These are phyloP conservation scores for Kryptopterus vitreolus DNA, from an alignment of 2,797 vertebrate species.

Conservation along the genomic window DNA sequence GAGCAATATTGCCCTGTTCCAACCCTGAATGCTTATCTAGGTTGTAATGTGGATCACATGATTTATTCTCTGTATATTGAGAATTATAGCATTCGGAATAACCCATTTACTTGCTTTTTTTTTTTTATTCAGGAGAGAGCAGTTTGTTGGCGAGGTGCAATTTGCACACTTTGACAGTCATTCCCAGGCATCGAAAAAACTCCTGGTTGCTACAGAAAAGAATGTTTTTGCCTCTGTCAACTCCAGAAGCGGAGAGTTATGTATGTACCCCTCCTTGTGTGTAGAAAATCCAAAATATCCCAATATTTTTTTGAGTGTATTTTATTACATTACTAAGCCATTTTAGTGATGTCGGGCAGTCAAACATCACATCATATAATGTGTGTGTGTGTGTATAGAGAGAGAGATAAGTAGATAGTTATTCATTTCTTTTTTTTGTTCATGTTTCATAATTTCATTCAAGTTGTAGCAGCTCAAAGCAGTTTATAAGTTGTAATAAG, in stretches of 20 bases:
- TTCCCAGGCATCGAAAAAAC: slow-evolving; percentile 87
- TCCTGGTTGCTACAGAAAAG: slow-evolving; percentile 89
- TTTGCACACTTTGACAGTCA: slow-evolving; percentile 87
- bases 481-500: neutral
- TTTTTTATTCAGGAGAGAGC: slow-evolving; percentile 82
- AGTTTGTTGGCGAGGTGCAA: slow-evolving; percentile 90
- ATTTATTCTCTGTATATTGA: neutral
- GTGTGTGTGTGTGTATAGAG: too few relatives aligned
- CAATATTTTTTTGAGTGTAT: too few relatives aligned
- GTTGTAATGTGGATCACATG: neutral
- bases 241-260: slow-evolving; percentile 86
- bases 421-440: too few relatives aligned
- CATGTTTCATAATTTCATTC: too few relatives aligned
- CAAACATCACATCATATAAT: too few relatives aligned
- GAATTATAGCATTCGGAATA: neutral
- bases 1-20: neutral
- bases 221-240: slow-evolving; percentile 92
- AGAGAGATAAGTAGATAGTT: too few relatives aligned
- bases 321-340: neutral
- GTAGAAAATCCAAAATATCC: neutral
- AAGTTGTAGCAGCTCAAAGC: too few relatives aligned
- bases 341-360: too few relatives aligned
- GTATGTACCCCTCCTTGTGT: slow-evolving; percentile 74
- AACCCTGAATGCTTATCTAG: neutral
- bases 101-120: neutral